Evolutionary conservation across 2,113 vertebrate genomes (phyloP), one percentile per base, ranked within the genome.

Genomic region (Heterochromis multidens): DNA sequence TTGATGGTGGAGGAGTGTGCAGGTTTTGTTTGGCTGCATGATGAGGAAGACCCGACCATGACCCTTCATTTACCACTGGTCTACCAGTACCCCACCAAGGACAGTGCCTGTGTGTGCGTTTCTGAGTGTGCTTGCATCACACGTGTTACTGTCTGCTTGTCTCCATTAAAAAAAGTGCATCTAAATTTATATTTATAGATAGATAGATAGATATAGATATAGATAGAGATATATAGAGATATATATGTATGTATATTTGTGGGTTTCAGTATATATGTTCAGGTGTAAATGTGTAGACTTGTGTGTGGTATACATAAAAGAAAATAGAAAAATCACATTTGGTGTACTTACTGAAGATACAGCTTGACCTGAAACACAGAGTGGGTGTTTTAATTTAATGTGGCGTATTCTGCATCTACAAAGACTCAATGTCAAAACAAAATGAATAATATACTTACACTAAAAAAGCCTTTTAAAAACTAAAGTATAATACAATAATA

Each of bases 41-140:
- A 91, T 86, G 89, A 92, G 82, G 61, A 85, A 60, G 89, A 90
- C 89, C 89, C 23, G 86, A 85, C 94, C 93, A 21, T 91, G 84
- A 91, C 90, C 92, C 81, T 90, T 82, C 85, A 92, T 95, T 94
- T 91, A 81, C 77, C 86, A 86, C 80, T 25, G 65, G 93, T 91
- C 89, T 91, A 84, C 84, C 87, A 83, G 78, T 62, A 82, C 77
- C 74, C 83, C 83, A 77, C 83, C 93, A 93, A 92, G 92, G 89
- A 86, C 87, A 56, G 54, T 6, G 10, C 29, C 21, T 82, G 80
- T 77, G 35, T 67, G 58, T 77, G 59, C 56, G 81, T 52, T 72
- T 65, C 67, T 79, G 61, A 27, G 67, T 43, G 29, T 27, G 31
- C 40, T 60, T 58, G 65, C 56, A 27, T 82, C 29, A 52, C 58